Evolutionary conservation across 2,113 vertebrate genomes (phyloP).

Genomic region (Egretta garzetta): DNA sequence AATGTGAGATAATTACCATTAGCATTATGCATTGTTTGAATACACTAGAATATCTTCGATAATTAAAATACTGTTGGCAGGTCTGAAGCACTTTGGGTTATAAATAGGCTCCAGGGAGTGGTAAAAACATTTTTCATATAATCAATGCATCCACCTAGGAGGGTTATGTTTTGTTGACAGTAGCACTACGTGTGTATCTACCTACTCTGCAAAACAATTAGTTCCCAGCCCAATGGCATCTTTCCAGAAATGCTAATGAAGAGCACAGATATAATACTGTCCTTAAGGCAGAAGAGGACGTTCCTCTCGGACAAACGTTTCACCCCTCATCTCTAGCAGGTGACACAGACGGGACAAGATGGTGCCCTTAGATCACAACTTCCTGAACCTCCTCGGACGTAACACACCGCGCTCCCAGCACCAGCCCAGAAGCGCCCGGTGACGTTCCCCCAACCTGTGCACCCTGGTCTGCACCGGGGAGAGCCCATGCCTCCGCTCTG

Average conservation of each 20-base stretch:
- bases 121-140: conserved; percentile 45
- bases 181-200: not conserved
- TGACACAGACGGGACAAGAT: accelerated
- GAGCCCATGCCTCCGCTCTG: not conserved
- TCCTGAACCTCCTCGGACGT: not conserved
- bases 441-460: accelerated
- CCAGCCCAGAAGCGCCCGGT: not conserved
- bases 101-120: conserved; percentile 26
- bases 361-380: accelerated
- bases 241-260: not conserved
- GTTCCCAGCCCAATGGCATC: not conserved
- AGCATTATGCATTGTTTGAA: conserved; percentile 28
- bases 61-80: conserved; percentile 41
- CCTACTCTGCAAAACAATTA: not conserved
- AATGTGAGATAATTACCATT: conserved; percentile 33
- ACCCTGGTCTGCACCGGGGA: accelerated
- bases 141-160: conserved; percentile 11
- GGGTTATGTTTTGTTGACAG: not conserved
- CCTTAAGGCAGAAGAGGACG: not conserved
- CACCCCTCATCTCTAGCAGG: not conserved
- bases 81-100: conserved; percentile 22
- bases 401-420: no score
- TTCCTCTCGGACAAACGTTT: not conserved
- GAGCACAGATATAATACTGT: not conserved
- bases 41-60: not conserved